phyloP scores from a whole-genome alignment of 2,797 vertebrate genomes.

The Danionella dracula region DNA sequence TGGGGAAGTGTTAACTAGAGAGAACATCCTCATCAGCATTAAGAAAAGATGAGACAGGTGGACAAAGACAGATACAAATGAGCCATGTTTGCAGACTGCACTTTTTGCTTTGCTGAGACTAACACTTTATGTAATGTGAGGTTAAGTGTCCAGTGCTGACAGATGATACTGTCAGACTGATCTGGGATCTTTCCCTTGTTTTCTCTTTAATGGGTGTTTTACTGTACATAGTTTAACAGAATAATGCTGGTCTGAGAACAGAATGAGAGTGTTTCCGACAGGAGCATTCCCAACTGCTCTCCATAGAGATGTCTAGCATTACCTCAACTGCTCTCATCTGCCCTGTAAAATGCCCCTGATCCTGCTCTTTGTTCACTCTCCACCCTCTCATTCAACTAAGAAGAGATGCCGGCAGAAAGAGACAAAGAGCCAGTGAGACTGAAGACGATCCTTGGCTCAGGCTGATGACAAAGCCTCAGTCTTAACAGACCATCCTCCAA shows the following conservation, averaged over 20 bases:
- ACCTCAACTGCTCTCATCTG: conserved; percentile 71
- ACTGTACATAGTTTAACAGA: neutral
- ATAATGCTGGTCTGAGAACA: conserved; percentile 46
- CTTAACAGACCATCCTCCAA: conserved; percentile 33
- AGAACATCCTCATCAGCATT: conserved; percentile 23
- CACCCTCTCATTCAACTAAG: conserved; percentile 51
- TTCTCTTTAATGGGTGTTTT: neutral
- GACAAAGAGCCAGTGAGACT: conserved; percentile 66
- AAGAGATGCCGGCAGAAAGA: conserved; percentile 48
- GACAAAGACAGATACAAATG: conserved; percentile 45
- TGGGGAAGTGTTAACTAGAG: too few species aligned
- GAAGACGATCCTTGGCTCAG: conserved; percentile 66
- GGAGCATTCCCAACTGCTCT: conserved; percentile 21
- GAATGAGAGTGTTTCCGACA: conserved; percentile 15
- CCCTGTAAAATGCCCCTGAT: conserved; percentile 69
- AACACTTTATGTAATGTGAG: conserved; percentile 5
- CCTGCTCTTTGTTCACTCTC: conserved; percentile 67
- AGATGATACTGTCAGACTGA: conserved; percentile 5
- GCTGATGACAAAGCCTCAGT: conserved; percentile 59
- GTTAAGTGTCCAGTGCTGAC: neutral
- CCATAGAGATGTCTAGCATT: conserved; percentile 52
- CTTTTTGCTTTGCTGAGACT: neutral
- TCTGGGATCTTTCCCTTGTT: neutral
- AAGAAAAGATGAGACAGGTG: conserved; percentile 18
- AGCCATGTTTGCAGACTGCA: neutral